A percentile compares a stretch with the other conserved stretches of the same genome.
Conservation (phyloP, 1,140 invertebrate species). For the Zaprionus tsacasi region DNA sequence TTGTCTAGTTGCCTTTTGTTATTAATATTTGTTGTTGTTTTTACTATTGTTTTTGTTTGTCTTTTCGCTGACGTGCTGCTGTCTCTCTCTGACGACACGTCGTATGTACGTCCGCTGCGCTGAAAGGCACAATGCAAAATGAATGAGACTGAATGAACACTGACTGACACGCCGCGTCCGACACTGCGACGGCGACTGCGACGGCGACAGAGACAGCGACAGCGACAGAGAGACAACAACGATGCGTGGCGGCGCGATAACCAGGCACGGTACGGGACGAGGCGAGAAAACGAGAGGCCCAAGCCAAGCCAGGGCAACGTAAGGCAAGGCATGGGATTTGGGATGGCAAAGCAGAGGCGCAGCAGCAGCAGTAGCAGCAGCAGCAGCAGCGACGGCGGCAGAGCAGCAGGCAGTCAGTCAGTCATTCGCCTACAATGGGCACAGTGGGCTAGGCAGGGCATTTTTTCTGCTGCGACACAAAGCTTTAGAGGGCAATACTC, state of each 20-base stretch:
- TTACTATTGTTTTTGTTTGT: slow-evolving; percentile 19
- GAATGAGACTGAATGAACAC: slow-evolving; percentile 48
- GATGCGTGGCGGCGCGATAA: slow-evolving; percentile 20
- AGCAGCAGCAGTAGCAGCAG: neutral
- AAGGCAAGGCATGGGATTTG: neutral
- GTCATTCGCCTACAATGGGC: neutral
- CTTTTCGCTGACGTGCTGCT: slow-evolving; percentile 20
- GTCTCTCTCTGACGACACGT: slow-evolving; percentile 20
- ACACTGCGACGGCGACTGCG: slow-evolving; percentile 24
- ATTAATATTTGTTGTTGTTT: slow-evolving; percentile 18
- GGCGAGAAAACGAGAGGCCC: neutral
- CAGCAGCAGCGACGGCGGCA: neutral
- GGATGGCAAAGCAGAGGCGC: too few species aligned
- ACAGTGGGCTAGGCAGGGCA: neutral
- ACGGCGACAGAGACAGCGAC: slow-evolving; percentile 32
- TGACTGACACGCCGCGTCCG: slow-evolving; percentile 6
- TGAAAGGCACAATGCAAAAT: slow-evolving; percentile 78
- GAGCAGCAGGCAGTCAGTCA: neutral
- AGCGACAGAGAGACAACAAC: slow-evolving; percentile 3
- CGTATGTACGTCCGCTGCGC: slow-evolving; percentile 56
- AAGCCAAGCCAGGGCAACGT: neutral
- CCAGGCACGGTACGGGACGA: neutral
- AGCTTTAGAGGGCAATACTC: too few species aligned
- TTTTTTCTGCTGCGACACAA: neutral
- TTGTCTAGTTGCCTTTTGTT: slow-evolving; percentile 1